phyloP scores from a whole-genome alignment of 2,113 vertebrate genomes.

The Eclectus roratus region DNA sequence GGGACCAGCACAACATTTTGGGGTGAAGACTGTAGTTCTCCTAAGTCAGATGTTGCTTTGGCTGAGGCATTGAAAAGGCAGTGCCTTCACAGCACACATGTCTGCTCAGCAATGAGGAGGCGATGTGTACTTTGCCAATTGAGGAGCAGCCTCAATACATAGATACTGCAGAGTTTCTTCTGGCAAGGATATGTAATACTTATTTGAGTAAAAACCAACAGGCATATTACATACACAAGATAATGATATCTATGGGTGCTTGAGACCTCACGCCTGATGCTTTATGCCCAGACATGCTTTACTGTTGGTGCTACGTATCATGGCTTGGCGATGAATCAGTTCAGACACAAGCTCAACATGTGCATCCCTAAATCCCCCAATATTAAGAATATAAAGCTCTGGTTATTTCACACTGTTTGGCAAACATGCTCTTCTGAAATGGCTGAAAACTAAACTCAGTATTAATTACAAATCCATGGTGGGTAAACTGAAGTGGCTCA shows the following conservation, averaged over 20 bases:
- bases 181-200: not conserved
- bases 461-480: not conserved
- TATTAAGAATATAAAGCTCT: not conserved
- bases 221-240: not conserved
- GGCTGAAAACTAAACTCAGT: not conserved
- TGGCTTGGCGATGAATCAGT: not conserved
- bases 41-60: not conserved
- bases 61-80: not conserved
- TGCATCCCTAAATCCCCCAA: not conserved
- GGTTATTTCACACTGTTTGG: not conserved
- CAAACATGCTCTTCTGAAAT: not conserved
- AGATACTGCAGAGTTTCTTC: not conserved
- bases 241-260: not conserved
- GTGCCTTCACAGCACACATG: not conserved
- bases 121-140: fast-evolving
- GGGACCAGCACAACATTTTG: fast-evolving
- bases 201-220: not conserved
- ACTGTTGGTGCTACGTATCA: not conserved
- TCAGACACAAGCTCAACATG: not conserved
- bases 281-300: not conserved
- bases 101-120: not conserved
- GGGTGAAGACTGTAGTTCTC: too few relatives aligned
- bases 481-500: not conserved
- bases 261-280: not conserved
- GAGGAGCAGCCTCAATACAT: not conserved